These are phyloP conservation scores for Oryzias sinensis DNA, from an alignment of 2,797 vertebrate genomes.

Conservation along the genomic window DNA sequence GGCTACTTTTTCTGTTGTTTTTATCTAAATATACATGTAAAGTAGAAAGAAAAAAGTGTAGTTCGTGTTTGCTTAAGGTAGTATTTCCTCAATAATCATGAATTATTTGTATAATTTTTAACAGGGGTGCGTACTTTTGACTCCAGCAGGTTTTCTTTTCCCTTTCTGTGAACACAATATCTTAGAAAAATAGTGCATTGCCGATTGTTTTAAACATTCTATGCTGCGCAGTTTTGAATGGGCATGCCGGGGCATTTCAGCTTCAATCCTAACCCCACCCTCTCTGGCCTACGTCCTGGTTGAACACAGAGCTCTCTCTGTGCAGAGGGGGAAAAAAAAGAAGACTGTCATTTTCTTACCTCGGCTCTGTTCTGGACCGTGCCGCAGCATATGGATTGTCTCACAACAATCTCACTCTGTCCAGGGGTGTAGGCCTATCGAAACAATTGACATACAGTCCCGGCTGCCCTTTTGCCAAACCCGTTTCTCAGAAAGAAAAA, in stretches of 20 bases:
- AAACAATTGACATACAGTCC: constrained; percentile 19
- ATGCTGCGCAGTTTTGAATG: constrained; percentile 31
- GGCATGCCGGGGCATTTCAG: constrained; percentile 43
- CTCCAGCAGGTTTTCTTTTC: too few relatives aligned
- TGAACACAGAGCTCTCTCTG: constrained; percentile 70
- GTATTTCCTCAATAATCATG: too few relatives aligned
- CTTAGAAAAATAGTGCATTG: constrained; percentile 7
- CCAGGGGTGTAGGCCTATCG: constrained; percentile 4
- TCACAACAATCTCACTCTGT: constrained; percentile 27
- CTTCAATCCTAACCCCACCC: constrained; percentile 50
- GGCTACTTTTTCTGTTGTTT: too few relatives aligned
- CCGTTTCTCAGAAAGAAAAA: constrained; percentile 32
- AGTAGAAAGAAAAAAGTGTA: too few relatives aligned
- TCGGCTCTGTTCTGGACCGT: constrained; percentile 53
- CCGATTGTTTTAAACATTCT: constrained; percentile 29
- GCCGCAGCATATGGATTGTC: constrained; percentile 52
- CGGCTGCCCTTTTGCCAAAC: constrained; percentile 37
- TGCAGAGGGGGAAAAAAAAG: constrained; percentile 50
- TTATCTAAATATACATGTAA: too few relatives aligned
- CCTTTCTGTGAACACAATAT: background rate
- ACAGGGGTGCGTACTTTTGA: too few relatives aligned
- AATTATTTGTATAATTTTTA: too few relatives aligned
- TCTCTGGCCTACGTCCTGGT: constrained; percentile 54
- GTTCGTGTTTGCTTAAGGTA: too few relatives aligned
- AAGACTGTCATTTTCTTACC: constrained; percentile 66